Evolutionary conservation across 2,888 invertebrate genomes (phyloP), one percentile per base, ranked within the genome.

Genomic region (Pollenia griseotomentosa): DNA sequence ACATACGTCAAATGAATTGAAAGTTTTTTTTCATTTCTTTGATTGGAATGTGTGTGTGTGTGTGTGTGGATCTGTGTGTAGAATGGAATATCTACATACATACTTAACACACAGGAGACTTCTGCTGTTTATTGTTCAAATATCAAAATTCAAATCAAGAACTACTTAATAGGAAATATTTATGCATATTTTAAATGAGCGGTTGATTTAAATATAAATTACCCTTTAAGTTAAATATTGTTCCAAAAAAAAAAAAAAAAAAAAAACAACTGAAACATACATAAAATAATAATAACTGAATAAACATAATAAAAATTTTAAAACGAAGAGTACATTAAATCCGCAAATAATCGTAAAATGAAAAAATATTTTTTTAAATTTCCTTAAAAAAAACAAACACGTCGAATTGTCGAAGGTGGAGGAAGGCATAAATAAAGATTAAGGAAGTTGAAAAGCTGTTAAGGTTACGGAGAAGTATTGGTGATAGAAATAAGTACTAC

Each of bases 201-300:
- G 42, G 44, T 68, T 59, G 51, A 84, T 79, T 73, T 78, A 68
- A 65, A 83, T 83, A 40, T 33, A 83, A 78, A 83, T 78, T 83
- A 44, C 48, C 63, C 77, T 71, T 57, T 65, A 75, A 75, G 19
- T 53, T 63, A n/a, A 44, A 70, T 70, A 48, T 11, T 12, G 7
- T 33, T 42, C 44, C 10, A 44, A 19, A 74, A 44, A 23, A 23
- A 23, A 23, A 23, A 23, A 23, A 23, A 23, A 23, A 23, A 23
- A 2, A 23, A 1, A 78, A 44, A 23, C 4, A 55, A 55, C 23
- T 55, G 19, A 59, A 78, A 44, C 9, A 14, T 53, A 11, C n/a
- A 74, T 59, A 74, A 66, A 53, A 19, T 14, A 51, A 61, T 48
- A 48, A 59, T n/a, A 70, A 46, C 19, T 14, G 19, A 55, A 71